phyloP scores from a whole-genome alignment of 1,140 invertebrate species.

The Pantala flavescens region DNA sequence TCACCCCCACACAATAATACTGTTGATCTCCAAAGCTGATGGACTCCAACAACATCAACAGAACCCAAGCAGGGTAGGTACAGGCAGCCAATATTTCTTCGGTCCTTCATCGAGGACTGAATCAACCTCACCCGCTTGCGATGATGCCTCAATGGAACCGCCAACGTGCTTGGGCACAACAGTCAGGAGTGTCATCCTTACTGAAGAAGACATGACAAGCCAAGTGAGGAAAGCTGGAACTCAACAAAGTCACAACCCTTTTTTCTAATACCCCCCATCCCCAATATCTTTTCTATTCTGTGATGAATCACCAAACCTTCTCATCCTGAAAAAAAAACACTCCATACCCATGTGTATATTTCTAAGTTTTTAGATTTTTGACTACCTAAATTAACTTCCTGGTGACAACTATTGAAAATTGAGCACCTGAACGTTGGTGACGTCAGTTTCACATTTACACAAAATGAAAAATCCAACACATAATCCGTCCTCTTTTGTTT shows the following conservation, averaged over 20 bases:
- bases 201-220: constrained; percentile 14
- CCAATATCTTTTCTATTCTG: not conserved
- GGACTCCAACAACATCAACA: too few species aligned
- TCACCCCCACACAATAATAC: too few species aligned
- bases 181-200: constrained; percentile 21
- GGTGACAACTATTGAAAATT: constrained; percentile 23
- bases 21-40: too few species aligned
- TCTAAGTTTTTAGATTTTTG: constrained; percentile 11
- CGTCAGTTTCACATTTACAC: constrained; percentile 20
- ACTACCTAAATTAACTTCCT: constrained; percentile 17
- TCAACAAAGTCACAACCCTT: not conserved
- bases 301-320: not conserved
- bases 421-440: constrained; percentile 24
- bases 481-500: constrained; percentile 20
- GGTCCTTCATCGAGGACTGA: too few species aligned
- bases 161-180: constrained; percentile 26
- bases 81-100: too few species aligned
- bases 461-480: constrained; percentile 21
- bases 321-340: not conserved
- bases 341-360: not conserved
- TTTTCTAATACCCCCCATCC: not conserved
- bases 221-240: not conserved
- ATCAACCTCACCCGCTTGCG: not conserved
- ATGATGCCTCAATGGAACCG: constrained; percentile 26
- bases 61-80: too few species aligned